Conservation (phyloP, 1,140 invertebrate genomes). For the Octopus sinensis region DNA sequence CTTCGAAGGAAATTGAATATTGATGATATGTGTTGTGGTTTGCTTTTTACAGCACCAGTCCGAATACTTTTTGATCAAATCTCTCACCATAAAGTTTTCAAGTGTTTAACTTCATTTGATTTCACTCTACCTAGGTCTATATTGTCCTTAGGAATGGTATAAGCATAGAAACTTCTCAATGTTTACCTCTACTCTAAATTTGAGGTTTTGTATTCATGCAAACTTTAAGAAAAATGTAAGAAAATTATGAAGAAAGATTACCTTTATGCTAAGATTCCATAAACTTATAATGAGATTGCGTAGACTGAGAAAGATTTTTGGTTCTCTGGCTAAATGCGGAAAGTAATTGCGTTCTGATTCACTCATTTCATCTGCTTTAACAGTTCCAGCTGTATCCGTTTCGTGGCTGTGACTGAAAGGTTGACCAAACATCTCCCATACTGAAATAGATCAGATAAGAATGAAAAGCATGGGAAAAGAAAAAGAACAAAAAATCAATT, state of each 20-base stretch:
- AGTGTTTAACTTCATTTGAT: too few relatives aligned
- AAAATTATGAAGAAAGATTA: conserved; percentile 24
- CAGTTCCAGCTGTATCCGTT: conserved; percentile 45
- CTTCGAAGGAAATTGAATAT: too few relatives aligned
- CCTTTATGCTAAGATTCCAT: conserved; percentile 59
- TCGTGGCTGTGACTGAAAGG: conserved; percentile 54
- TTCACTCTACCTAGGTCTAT: too few relatives aligned
- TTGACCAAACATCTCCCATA: conserved; percentile 30
- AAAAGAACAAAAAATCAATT: too few relatives aligned
- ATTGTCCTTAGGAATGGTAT: too few relatives aligned
- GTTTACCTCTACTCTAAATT: not conserved
- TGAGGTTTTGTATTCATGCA: conserved; percentile 10
- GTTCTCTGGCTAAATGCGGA: conserved; percentile 49
- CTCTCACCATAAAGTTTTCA: too few relatives aligned
- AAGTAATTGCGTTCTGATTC: conserved; percentile 54
- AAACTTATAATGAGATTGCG: conserved; percentile 58
- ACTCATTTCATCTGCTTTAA: conserved; percentile 58
- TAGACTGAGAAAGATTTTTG: conserved; percentile 57
- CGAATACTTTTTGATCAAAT: too few relatives aligned
- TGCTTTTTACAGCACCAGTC: too few relatives aligned
- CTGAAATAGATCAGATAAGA: conserved; percentile 12
- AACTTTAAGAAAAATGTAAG: too few relatives aligned
- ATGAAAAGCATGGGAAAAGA: too few relatives aligned
- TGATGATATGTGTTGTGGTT: too few relatives aligned
- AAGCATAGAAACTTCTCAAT: too few relatives aligned